Conservation (phyloP, 2,888 invertebrate genomes). For the Drosophila nr. fundita region DNA sequence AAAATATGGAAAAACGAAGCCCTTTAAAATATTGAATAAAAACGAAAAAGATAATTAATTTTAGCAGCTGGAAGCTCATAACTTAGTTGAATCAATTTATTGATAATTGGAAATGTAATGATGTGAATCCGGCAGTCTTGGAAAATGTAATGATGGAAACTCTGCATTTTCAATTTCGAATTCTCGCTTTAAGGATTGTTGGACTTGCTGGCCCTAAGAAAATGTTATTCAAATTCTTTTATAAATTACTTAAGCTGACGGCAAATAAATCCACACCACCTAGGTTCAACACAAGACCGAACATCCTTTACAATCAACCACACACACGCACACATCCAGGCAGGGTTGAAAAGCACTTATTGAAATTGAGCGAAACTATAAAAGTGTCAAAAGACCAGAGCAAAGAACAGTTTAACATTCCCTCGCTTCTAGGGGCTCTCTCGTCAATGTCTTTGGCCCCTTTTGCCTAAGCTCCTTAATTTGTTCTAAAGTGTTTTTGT, state of each 20-base stretch:
- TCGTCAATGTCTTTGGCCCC: conserved; percentile 17
- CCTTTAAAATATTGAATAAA: neutral
- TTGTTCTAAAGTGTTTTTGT: conserved; percentile 45
- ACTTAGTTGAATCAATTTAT: neutral
- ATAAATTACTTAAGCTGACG: conserved; percentile 46
- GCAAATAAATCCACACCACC: conserved; percentile 39
- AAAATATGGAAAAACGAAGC: neutral
- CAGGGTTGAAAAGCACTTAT: conserved; percentile 52
- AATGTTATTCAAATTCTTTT: conserved; percentile 30
- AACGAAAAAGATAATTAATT: neutral
- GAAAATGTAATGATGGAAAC: neutral
- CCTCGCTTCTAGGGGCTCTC: conserved; percentile 31
- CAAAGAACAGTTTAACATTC: conserved; percentile 25
- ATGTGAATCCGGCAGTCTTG: neutral
- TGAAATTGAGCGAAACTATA: conserved; percentile 77
- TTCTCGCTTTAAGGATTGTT: neutral
- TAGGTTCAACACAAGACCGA: conserved; percentile 1
- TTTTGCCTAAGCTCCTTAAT: conserved; percentile 61
- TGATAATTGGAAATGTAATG: neutral
- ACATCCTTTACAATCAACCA: conserved; percentile 26
- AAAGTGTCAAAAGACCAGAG: conserved; percentile 72
- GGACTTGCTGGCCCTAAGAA: conserved; percentile 3
- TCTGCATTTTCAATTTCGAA: neutral
- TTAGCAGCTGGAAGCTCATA: neutral
- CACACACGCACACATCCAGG: conserved; percentile 11